Conservation (phyloP, 2,113 vertebrate genomes). For the Baryphthengus martii region DNA sequence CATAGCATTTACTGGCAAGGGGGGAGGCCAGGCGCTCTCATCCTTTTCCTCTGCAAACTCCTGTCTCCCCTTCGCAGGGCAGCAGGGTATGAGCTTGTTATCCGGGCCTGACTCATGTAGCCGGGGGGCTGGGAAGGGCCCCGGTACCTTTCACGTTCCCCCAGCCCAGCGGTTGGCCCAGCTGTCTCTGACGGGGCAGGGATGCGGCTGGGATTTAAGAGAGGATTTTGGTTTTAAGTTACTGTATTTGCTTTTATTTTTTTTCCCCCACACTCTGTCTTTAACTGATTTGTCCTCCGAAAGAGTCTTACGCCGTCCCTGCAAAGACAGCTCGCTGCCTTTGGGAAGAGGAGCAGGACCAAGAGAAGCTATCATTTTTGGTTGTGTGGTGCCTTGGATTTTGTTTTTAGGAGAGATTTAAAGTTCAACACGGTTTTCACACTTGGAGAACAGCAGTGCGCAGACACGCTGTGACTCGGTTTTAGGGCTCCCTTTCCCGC, state of each 20-base stretch:
- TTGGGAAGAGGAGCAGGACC: background rate
- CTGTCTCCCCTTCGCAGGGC: background rate
- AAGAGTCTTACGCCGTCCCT: background rate
- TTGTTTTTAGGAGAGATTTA: background rate
- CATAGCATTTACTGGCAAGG: conserved; percentile 48
- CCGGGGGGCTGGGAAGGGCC: background rate
- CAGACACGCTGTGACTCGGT: background rate
- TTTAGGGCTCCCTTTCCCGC: background rate
- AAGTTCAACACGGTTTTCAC: background rate
- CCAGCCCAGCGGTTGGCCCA: background rate
- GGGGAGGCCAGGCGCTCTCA: conserved; percentile 22
- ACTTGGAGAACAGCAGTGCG: background rate
- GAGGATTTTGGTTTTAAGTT: background rate
- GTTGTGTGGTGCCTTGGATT: background rate
- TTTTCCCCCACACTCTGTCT: background rate
- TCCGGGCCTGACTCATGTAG: background rate
- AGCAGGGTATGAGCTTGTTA: background rate
- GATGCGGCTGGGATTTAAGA: background rate
- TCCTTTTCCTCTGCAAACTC: background rate
- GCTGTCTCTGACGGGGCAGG: background rate
- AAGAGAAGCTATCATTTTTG: background rate
- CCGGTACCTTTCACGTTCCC: background rate
- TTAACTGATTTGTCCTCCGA: background rate
- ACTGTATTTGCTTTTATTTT: background rate
- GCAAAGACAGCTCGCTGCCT: background rate